phyloP scores from a whole-genome alignment of 2,888 invertebrate genomes.

The Cheilosia soror region DNA sequence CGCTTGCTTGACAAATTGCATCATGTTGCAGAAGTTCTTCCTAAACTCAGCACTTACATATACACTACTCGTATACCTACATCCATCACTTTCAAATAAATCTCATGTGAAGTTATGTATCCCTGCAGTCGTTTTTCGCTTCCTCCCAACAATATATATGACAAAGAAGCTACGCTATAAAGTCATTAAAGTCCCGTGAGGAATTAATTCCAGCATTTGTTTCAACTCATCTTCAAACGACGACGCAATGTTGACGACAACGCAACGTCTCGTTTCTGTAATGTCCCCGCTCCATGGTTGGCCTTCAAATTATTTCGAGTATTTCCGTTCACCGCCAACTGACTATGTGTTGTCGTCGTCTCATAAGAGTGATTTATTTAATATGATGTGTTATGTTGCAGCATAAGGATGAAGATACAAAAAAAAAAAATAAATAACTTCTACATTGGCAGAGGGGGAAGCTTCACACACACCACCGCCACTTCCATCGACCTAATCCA shows the following conservation, averaged over 20 bases:
- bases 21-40: slow-evolving; percentile 36
- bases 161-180: slow-evolving; percentile 66
- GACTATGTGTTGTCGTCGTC: slow-evolving; percentile 50
- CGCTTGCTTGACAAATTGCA: slow-evolving; percentile 40
- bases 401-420: slow-evolving; percentile 37
- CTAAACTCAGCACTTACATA: slow-evolving; percentile 18
- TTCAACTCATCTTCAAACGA: slow-evolving; percentile 72
- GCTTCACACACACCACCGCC: background rate
- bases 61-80: background rate
- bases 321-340: slow-evolving; percentile 68
- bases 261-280: slow-evolving; percentile 34
- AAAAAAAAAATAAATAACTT: slow-evolving; percentile 6
- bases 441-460: background rate
- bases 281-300: slow-evolving; percentile 3
- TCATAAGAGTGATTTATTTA: slow-evolving; percentile 74
- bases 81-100: slow-evolving; percentile 33
- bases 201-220: slow-evolving; percentile 76
- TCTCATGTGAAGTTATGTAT: slow-evolving; percentile 13
- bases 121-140: background rate
- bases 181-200: slow-evolving; percentile 74
- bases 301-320: slow-evolving; percentile 70
- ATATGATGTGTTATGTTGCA: slow-evolving; percentile 67
- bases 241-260: slow-evolving; percentile 56
- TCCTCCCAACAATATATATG: slow-evolving; percentile 38
- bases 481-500: slow-evolving; percentile 72